phyloP scores from a whole-genome alignment of 2,797 vertebrate species.

The Rhinatrema bivittatum region DNA sequence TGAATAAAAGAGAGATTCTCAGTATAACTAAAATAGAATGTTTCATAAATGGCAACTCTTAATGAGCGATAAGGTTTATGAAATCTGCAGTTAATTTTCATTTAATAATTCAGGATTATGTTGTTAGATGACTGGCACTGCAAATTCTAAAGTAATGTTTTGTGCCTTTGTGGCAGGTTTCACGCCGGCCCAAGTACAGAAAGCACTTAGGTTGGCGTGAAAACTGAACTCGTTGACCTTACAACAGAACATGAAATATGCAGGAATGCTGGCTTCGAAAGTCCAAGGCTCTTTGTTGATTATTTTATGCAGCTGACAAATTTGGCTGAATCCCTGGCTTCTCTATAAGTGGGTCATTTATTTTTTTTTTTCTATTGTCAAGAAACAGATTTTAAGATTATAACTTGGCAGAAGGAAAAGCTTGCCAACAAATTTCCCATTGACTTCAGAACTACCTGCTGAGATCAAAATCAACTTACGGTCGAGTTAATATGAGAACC shows the following conservation, averaged over 20 bases:
- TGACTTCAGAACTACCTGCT: not conserved
- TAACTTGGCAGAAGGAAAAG: not conserved
- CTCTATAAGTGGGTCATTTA: not conserved
- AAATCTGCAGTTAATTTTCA: no score
- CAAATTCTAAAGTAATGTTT: not conserved
- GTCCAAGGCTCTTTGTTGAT: rapidly evolving
- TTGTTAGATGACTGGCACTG: no score
- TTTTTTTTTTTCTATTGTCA: not conserved
- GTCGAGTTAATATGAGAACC: no score
- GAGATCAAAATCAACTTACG: no score
- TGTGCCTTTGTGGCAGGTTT: slow-evolving; percentile 13
- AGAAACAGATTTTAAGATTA: slow-evolving; percentile 5
- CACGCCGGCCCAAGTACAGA: slow-evolving; percentile 6
- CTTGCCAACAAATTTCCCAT: not conserved
- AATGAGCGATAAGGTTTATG: no score
- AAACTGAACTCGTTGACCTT: not conserved
- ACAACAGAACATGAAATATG: not conserved
- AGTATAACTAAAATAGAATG: no score
- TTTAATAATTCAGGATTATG: no score
- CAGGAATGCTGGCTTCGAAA: rapidly evolving
- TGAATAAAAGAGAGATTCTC: no score
- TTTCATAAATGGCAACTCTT: no score
- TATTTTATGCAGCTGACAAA: not conserved
- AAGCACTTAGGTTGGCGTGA: not conserved
- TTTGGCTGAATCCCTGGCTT: no score